phyloP scores from a whole-genome alignment of 2,797 vertebrate species.

The Etheostoma nigrum region DNA sequence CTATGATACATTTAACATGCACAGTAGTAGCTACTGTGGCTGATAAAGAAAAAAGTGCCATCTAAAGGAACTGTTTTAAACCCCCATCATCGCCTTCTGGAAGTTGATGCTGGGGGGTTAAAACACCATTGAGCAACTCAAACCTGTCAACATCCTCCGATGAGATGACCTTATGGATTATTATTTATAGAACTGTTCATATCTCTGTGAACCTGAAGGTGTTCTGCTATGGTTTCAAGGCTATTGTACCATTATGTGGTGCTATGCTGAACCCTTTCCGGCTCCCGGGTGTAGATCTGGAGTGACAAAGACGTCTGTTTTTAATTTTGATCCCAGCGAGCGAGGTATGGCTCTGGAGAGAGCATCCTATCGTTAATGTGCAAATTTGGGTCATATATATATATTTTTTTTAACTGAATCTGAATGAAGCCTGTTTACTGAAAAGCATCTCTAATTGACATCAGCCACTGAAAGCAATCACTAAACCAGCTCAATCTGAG shows the following conservation, averaged over 20 bases:
- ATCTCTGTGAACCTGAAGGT: constrained; percentile 3
- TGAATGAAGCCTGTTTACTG: constrained; percentile 59
- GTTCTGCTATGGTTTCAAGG: neutral
- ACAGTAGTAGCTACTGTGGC: neutral
- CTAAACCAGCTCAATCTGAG: constrained; percentile 57
- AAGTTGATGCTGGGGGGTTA: too few relatives aligned
- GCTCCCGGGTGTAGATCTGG: constrained; percentile 36
- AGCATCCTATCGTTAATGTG: constrained; percentile 45
- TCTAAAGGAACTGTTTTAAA: neutral
- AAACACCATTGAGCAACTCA: neutral
- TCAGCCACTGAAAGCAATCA: constrained; percentile 66
- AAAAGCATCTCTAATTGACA: constrained; percentile 70
- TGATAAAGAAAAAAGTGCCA: neutral
- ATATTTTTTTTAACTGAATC: constrained; percentile 12
- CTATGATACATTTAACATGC: constrained; percentile 1
- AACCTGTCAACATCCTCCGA: constrained; percentile 10
- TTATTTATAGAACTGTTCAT: constrained; percentile 33
- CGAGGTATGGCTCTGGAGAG: constrained; percentile 33
- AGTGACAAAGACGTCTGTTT: constrained; percentile 63
- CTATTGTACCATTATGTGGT: constrained; percentile 29
- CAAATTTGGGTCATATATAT: constrained; percentile 52
- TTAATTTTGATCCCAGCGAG: constrained; percentile 53
- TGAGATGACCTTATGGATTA: constrained; percentile 11
- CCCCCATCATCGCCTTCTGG: too few relatives aligned
- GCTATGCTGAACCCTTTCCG: constrained; percentile 19